Base-by-base conservation (phyloP, 1,140 invertebrate genomes). In the Caenorhabditis tropicalis region DNA sequence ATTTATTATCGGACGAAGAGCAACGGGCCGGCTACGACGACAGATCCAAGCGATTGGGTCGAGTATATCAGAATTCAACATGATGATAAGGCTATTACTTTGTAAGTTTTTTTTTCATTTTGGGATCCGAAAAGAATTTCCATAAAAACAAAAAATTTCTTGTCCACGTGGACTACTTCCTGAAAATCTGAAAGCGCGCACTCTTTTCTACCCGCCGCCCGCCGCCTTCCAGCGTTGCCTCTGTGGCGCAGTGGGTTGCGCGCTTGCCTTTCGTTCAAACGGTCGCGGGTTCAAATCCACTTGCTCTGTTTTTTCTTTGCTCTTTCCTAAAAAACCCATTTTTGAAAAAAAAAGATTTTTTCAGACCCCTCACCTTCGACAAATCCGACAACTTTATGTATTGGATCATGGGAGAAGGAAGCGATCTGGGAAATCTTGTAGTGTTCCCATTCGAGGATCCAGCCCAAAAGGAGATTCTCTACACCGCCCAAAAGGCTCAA, bases 381-480 rank as follows among this genome's bases (percentile, higher is more conserved):
- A 83, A 81, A 36, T 87, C 89, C 58, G 91, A 90, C 83, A 84
- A 87, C 46, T 87, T 85, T 46, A 88, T 91, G 51, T 90, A 90
- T 70, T 91, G 90, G 90, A 82, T 88, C 46, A 88, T 88, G 90
- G 89, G 89, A 70, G 87, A 84, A 10, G 90, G 82, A 21, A 88
- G 88, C 24, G 90, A 90, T 70, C 29, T 84, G 0, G 89, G 89
- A 39, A 86, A 88, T 33, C 82, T 90, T 3, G 87, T 88, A 12
- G 79, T 88, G 24, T 89, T 91, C 58, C 87, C 90, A 31, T 90
- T 90, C 79, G 89, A 88, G 4, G 83, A 82, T 53, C 89, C 89
- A n/a, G 89, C 90, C 39, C 65, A 87, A 19, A 90, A 86, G 46
- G 86, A 90, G 51, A 83, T 91, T n/a, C 86, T 91, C 39, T 90